Base-by-base conservation (phyloP, 30 jellyfish, hydroid and myxozoan genomes). In the Aurelia sp. region DNA sequence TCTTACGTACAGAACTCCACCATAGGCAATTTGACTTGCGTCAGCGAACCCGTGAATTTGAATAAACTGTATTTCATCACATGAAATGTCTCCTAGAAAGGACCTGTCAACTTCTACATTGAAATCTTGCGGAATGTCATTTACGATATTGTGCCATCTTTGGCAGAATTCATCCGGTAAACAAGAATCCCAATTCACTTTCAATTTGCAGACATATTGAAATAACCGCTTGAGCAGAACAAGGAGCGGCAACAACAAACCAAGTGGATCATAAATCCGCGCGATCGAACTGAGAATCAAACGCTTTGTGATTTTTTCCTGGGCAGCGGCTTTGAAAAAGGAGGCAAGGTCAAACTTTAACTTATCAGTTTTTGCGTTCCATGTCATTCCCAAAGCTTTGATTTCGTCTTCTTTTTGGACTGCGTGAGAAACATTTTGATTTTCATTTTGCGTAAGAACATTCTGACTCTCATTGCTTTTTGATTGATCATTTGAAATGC, bases 251-350 rank as follows among this genome's bases (percentile, higher is more conserved):
- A 31, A 63, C 3, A 79, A 16, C n/a, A 27, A 3, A 13, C 90
- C 90, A 11, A 79, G 81, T 69, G 68, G 90, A 21, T 79, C 69
- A 67, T 60, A 79, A 48, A 76, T 19, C 63, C 76, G 75, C 59
- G 76, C 60, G 76, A 27, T 27, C 33, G 33, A 27, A 27, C 33
- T 27, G 33, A 27, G 33, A 27, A 27, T 27, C 33, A 27, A 76
- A 60, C 60, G 70, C 4, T 76, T 59, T 13, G 76, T 52, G 19
- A 59, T 17, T 30, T 21, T 48, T 0, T 22, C 60, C 22, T 17
- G 87, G 35, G 80, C 21, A 4, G 80, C 19, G 48, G 50, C 59
- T 21, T 24, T 44, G 38, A 4, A 20, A 8, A 76, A 20, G 8
- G 17, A 31, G 21, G 20, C 15, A 3, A 79, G 47, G 48, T 63